These are phyloP conservation scores for Trichonephila inaurata DNA, from an alignment of 1,140 invertebrate genomes.

Conservation along the genomic window DNA sequence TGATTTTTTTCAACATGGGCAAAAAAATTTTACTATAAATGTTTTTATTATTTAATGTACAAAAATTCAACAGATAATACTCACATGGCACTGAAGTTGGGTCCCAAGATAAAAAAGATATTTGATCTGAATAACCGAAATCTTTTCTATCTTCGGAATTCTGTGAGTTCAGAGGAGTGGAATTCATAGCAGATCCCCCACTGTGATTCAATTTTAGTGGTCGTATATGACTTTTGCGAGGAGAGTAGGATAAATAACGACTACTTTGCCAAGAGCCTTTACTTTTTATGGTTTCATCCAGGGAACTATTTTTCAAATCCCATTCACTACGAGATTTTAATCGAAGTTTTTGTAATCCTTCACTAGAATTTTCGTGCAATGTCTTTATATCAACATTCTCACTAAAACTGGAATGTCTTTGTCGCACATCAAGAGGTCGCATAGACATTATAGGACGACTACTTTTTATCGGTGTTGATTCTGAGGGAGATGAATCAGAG, in stretches of 20 bases:
- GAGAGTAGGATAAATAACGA: conserved; percentile 63
- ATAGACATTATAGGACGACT: background rate
- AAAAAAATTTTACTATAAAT: no score
- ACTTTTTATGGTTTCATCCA: conserved; percentile 28
- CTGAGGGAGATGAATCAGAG: conserved; percentile 71
- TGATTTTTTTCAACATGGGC: no score
- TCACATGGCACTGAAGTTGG: conserved; percentile 76
- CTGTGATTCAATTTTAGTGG: conserved; percentile 52
- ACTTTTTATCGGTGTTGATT: conserved; percentile 80
- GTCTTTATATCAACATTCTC: conserved; percentile 43
- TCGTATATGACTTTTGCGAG: conserved; percentile 54
- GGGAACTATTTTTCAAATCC: conserved; percentile 78
- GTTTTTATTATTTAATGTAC: background rate
- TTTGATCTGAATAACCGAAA: conserved; percentile 22
- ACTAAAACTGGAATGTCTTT: conserved; percentile 51
- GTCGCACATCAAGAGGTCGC: conserved; percentile 6
- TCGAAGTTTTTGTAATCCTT: conserved; percentile 48
- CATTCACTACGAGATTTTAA: conserved; percentile 83
- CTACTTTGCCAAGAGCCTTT: conserved; percentile 62
- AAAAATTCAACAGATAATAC: conserved; percentile 16
- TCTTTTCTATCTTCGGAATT: background rate
- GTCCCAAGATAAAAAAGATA: conserved; percentile 80
- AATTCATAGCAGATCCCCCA: background rate
- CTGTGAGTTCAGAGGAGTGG: background rate
- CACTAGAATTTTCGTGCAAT: background rate